Percentiles rank a stretch among this genome's conserved stretches.
These are phyloP conservation scores for Eunapius fragilis DNA, from an alignment of 37 sponge, comb jelly and placozoan species.

Conservation along the genomic window DNA sequence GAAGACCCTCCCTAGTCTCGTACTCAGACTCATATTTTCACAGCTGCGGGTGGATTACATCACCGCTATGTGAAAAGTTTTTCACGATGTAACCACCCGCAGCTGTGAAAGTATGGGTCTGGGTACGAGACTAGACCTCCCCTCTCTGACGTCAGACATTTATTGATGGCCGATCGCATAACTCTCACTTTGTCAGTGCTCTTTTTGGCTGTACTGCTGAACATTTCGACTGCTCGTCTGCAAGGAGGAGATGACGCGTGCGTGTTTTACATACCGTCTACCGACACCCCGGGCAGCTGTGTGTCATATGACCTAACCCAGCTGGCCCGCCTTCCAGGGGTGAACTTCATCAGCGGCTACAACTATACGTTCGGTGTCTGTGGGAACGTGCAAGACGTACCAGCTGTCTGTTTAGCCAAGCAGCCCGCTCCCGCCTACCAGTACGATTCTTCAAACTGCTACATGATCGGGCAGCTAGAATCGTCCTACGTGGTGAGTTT, in stretches of 20 bases:
- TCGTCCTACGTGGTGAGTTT: slow-evolving; percentile 35
- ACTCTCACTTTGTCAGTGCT: not conserved
- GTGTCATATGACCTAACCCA: slow-evolving; percentile 36
- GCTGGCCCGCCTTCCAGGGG: not conserved
- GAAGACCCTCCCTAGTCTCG: too few relatives aligned
- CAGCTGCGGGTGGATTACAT: too few relatives aligned
- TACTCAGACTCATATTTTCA: too few relatives aligned
- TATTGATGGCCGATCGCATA: too few relatives aligned
- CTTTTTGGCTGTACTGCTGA: too few relatives aligned
- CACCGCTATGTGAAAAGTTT: too few relatives aligned
- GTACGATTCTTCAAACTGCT: slow-evolving; percentile 11
- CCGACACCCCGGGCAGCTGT: slow-evolving; percentile 7
- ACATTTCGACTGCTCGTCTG: not conserved
- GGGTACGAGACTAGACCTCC: too few relatives aligned
- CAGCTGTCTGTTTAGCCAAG: slow-evolving; percentile 13
- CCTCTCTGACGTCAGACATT: too few relatives aligned
- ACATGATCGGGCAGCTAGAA: slow-evolving; percentile 30
- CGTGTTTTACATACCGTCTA: slow-evolving; percentile 40
- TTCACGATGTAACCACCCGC: too few relatives aligned
- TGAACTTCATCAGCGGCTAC: slow-evolving; percentile 1
- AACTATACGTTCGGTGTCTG: slow-evolving; percentile 41
- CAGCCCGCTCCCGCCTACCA: slow-evolving; percentile 31
- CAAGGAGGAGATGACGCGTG: not conserved
- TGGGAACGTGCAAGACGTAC: slow-evolving; percentile 28
- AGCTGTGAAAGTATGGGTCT: too few relatives aligned